Evolutionary conservation across 2,113 vertebrate species (phyloP).

Genomic region (Hemiprocne comata): DNA sequence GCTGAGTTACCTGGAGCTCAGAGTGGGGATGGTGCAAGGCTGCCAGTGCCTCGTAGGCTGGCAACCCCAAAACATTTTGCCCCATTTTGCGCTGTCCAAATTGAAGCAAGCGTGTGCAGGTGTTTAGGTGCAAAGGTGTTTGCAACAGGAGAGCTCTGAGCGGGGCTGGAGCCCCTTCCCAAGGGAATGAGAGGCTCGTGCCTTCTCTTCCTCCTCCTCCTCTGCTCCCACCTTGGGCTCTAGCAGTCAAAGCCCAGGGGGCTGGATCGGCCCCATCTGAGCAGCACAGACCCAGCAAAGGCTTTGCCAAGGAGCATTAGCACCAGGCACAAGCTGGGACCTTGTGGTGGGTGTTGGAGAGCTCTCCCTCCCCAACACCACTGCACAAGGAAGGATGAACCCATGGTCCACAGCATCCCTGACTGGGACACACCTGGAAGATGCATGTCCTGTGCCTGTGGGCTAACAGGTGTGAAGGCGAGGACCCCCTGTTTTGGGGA

Average conservation of each 20-base stretch:
- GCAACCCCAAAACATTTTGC: too few species aligned
- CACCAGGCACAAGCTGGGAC: not conserved
- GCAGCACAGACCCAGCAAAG: not conserved
- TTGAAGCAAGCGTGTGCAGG: not conserved
- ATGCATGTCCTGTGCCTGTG: not conserved
- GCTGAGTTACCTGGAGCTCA: not conserved
- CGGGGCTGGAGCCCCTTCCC: not conserved
- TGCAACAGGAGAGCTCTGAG: not conserved
- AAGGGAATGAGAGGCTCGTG: rapidly evolving
- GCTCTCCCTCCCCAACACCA: not conserved
- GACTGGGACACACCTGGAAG: not conserved
- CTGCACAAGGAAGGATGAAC: not conserved
- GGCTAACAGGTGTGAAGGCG: rapidly evolving
- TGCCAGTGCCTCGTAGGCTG: not conserved
- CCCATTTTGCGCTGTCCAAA: not conserved
- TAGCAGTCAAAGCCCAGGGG: not conserved
- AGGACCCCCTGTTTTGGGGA: not conserved
- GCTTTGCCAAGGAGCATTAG: not conserved
- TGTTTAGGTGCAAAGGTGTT: not conserved
- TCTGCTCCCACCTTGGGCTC: not conserved
- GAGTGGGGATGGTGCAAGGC: rapidly evolving
- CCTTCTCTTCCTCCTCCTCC: not conserved
- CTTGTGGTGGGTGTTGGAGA: not conserved
- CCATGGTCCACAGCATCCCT: rapidly evolving
- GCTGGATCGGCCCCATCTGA: not conserved